A percentile compares a stretch with the other conserved stretches of the same genome.
Evolutionary conservation across 2,797 vertebrate genomes (phyloP).

Genomic region (Sebastes matsubarae): DNA sequence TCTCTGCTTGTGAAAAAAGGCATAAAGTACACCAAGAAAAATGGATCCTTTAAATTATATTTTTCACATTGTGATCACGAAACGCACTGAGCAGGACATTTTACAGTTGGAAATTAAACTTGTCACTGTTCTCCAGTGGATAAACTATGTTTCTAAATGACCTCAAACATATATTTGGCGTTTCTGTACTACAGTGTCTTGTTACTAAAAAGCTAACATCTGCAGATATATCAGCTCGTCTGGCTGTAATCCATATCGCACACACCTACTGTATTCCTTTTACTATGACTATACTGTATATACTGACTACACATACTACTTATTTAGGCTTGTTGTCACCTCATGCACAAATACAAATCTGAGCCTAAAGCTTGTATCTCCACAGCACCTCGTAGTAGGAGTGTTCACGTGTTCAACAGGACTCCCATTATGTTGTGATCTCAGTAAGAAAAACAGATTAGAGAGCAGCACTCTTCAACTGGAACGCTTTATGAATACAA

Average conservation of each 20-base stretch:
- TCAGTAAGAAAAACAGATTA: slow-evolving; percentile 19
- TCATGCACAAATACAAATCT: slow-evolving; percentile 25
- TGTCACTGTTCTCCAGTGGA: background rate
- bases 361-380: background rate
- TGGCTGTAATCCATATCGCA: background rate
- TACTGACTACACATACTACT: background rate
- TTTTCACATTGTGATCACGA: background rate
- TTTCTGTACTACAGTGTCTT: background rate
- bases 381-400: background rate
- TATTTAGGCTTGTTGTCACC: background rate
- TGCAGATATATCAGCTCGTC: background rate
- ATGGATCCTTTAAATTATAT: background rate
- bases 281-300: background rate
- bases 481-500: slow-evolving; percentile 29
- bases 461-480: slow-evolving; percentile 16
- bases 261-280: background rate
- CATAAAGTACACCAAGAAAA: background rate
- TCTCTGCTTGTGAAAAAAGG: background rate
- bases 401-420: slow-evolving; percentile 13
- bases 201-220: background rate
- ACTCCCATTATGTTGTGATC: slow-evolving; percentile 2
- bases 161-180: background rate
- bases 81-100: background rate
- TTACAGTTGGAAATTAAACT: background rate
- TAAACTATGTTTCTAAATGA: background rate